Percentiles rank a stretch among this genome's conserved stretches.
These are phyloP conservation scores for Ranitomeya variabilis DNA, from an alignment of 2,113 vertebrate species.

Conservation along the genomic window DNA sequence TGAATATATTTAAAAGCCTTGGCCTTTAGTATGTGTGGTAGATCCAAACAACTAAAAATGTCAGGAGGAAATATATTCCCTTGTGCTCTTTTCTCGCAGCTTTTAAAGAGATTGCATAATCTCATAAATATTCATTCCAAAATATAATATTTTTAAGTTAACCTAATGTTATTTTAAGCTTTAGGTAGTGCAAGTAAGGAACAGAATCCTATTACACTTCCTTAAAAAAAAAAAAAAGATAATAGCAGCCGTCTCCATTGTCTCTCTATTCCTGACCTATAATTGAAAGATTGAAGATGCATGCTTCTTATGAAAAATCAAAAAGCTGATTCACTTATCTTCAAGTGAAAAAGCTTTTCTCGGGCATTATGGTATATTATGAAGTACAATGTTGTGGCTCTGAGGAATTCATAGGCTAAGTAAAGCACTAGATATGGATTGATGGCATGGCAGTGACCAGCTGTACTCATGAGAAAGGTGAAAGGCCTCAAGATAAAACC, in stretches of 20 bases:
- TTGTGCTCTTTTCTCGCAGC: slow-evolving; percentile 1
- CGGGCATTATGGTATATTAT: slow-evolving; percentile 70
- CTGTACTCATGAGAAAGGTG: slow-evolving; percentile 65
- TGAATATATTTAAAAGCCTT: slow-evolving; percentile 36
- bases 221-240: slow-evolving; percentile 58
- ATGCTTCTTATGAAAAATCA: slow-evolving; percentile 73
- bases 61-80: slow-evolving; percentile 24
- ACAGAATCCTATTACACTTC: slow-evolving; percentile 49
- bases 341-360: slow-evolving; percentile 71
- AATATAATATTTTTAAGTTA: slow-evolving; percentile 17
- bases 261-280: slow-evolving; percentile 76
- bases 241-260: slow-evolving; percentile 66
- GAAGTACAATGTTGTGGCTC: slow-evolving; percentile 73
- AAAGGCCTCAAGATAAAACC: slow-evolving; percentile 68
- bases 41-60: slow-evolving; percentile 36
- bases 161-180: slow-evolving; percentile 41
- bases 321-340: slow-evolving; percentile 75
- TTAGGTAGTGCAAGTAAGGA: slow-evolving; percentile 47
- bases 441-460: slow-evolving; percentile 65
- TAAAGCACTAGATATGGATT: slow-evolving; percentile 74
- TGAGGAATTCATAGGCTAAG: slow-evolving; percentile 71
- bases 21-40: slow-evolving; percentile 12
- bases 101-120: slow-evolving; percentile 43
- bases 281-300: slow-evolving; percentile 81
- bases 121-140: slow-evolving; percentile 38